A percentile compares a stretch with the other conserved stretches of the same genome.
Evolutionary conservation across 2,113 vertebrate species (phyloP).

Genomic region (Toxotes jaculatrix): DNA sequence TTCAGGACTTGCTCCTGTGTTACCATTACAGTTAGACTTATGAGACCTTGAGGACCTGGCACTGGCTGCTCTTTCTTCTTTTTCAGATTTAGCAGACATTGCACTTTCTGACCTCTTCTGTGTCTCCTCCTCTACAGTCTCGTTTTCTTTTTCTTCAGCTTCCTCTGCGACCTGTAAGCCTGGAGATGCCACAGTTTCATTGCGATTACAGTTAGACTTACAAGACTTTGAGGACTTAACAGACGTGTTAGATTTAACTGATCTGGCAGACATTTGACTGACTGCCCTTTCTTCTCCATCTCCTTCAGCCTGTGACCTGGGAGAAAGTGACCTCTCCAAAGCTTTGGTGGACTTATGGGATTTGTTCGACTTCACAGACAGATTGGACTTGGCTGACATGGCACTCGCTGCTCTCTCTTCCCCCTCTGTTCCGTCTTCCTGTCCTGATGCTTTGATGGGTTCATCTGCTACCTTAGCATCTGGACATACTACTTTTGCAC

Average conservation of each 20-base stretch:
- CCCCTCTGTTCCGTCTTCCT: slow-evolving; percentile 24
- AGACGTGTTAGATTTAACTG: slow-evolving; percentile 55
- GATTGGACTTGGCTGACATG: slow-evolving; percentile 63
- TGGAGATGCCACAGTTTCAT: background rate
- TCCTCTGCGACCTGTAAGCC: slow-evolving; percentile 2
- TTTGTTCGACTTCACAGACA: slow-evolving; percentile 61
- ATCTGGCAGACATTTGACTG: slow-evolving; percentile 60
- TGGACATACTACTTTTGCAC: slow-evolving; percentile 23
- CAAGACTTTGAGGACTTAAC: slow-evolving; percentile 47
- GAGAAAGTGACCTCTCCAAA: slow-evolving; percentile 38
- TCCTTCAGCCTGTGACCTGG: slow-evolving; percentile 17
- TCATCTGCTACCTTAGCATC: background rate
- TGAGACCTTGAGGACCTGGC: slow-evolving; percentile 29
- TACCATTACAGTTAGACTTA: background rate
- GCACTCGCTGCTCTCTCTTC: slow-evolving; percentile 49
- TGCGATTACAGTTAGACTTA: slow-evolving; percentile 14
- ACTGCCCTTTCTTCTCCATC: slow-evolving; percentile 46
- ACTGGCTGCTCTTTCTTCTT: slow-evolving; percentile 38
- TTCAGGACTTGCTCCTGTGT: background rate
- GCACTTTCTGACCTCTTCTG: slow-evolving; percentile 28
- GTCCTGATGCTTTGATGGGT: background rate
- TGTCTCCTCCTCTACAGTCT: slow-evolving; percentile 8
- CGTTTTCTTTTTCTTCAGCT: background rate
- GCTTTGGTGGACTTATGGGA: slow-evolving; percentile 54
- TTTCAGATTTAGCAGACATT: slow-evolving; percentile 28